These are phyloP conservation scores for Garra rufa DNA, from an alignment of 2,113 vertebrate genomes.

Conservation along the genomic window DNA sequence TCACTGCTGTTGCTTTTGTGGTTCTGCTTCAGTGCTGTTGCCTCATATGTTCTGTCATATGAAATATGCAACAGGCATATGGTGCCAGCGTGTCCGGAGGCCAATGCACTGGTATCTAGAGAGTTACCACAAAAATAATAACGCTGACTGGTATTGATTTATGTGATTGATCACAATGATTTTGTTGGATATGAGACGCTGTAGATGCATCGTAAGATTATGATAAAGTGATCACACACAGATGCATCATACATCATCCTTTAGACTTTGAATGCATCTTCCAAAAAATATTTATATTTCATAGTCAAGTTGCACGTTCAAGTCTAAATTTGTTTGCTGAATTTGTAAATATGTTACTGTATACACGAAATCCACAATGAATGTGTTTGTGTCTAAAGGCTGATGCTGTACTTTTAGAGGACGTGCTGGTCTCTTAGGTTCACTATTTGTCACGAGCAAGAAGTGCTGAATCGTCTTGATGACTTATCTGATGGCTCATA, in stretches of 20 bases:
- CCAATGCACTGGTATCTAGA: not conserved
- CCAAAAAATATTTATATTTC: not conserved
- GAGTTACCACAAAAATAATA: conserved; percentile 25
- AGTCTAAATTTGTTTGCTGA: not conserved
- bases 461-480: conserved; percentile 71
- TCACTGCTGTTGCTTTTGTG: not conserved
- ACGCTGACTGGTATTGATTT: conserved; percentile 45
- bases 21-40: conserved; percentile 2
- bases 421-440: conserved; percentile 30
- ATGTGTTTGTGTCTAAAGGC: not conserved
- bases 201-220: not conserved
- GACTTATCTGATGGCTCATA: conserved; percentile 55
- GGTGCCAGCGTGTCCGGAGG: conserved; percentile 1
- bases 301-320: not conserved
- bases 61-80: conserved; percentile 29
- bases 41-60: conserved; percentile 17
- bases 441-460: conserved; percentile 53
- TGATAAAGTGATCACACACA: not conserved
- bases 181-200: not conserved
- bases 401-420: conserved; percentile 39
- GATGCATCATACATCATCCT: not conserved
- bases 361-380: not conserved
- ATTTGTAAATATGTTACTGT: not conserved
- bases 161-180: conserved; percentile 16
- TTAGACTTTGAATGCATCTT: not conserved